A percentile compares a stretch with the other conserved stretches of the same genome.
Conservation (phyloP, 2,888 invertebrate species). For the Mechanitis messenoides region DNA sequence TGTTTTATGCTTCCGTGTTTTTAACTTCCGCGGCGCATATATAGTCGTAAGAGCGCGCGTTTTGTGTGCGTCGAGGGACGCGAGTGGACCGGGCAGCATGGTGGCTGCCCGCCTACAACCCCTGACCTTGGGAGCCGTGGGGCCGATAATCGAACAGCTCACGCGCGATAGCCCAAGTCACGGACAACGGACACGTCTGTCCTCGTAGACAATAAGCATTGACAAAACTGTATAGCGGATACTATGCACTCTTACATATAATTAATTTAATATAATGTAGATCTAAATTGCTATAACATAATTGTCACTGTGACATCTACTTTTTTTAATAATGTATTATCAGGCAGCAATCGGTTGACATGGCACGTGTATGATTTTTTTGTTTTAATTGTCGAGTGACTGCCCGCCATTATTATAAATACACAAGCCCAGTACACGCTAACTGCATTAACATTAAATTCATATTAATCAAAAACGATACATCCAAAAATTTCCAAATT, state of each 20-base stretch:
- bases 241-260: background rate
- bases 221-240: background rate
- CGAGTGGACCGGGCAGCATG: slow-evolving; percentile 65
- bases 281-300: background rate
- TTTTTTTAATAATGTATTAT: background rate
- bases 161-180: slow-evolving; percentile 33
- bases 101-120: slow-evolving; percentile 58
- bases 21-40: slow-evolving; percentile 66
- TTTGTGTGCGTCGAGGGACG: slow-evolving; percentile 59
- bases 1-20: slow-evolving; percentile 57
- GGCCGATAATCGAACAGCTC: slow-evolving; percentile 39
- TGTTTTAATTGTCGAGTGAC: background rate
- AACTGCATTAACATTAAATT: no score
- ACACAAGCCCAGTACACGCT: no score
- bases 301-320: background rate
- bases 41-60: slow-evolving; percentile 68
- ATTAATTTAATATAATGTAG: background rate
- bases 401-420: background rate
- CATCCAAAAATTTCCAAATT: no score
- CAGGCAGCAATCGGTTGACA: background rate
- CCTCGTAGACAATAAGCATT: slow-evolving; percentile 14
- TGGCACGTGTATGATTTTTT: background rate
- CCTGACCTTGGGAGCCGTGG: slow-evolving; percentile 54
- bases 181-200: slow-evolving; percentile 28
- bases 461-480: no score